Evolutionary conservation across 2,888 invertebrate species (phyloP).

Genomic region (Athalia circularis): DNA sequence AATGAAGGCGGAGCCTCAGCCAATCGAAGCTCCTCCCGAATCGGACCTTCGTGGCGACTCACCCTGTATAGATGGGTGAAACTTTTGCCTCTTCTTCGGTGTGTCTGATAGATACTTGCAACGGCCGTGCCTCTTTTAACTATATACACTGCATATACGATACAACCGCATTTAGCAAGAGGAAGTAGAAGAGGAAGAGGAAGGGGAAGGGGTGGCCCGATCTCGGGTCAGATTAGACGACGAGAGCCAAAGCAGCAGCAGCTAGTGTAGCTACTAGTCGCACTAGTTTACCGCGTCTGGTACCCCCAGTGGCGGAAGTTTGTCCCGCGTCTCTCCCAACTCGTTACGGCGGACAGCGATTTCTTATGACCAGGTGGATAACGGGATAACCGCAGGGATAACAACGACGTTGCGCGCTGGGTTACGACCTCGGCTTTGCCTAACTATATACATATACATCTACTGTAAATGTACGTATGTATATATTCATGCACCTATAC

Average conservation of each 20-base stretch:
- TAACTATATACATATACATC: neutral
- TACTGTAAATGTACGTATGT: neutral
- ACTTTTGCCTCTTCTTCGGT: too few species aligned
- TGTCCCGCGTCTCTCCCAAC: conserved; percentile 31
- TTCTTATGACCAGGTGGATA: conserved; percentile 34
- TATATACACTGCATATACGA: neutral
- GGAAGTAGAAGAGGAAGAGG: neutral
- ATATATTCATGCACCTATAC: neutral
- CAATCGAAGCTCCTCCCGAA: too few species aligned
- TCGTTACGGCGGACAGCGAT: conserved; percentile 31
- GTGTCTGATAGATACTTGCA: too few species aligned
- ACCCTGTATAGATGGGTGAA: too few species aligned
- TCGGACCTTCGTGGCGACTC: too few species aligned
- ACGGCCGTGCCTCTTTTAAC: too few species aligned
- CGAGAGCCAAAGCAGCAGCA: conserved; percentile 53
- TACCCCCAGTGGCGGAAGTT: conserved; percentile 51
- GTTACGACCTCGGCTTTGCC: neutral
- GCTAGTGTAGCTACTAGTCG: conserved; percentile 59
- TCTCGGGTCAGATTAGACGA: conserved; percentile 66
- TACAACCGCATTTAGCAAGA: conserved; percentile 9
- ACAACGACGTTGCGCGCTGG: neutral
- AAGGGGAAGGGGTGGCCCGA: conserved; percentile 54
- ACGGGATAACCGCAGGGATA: conserved; percentile 32
- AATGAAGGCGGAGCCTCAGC: too few species aligned
- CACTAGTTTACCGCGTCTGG: conserved; percentile 55